These are phyloP conservation scores for Drosophila yooni DNA, from an alignment of 2,888 invertebrate genomes.

Conservation along the genomic window DNA sequence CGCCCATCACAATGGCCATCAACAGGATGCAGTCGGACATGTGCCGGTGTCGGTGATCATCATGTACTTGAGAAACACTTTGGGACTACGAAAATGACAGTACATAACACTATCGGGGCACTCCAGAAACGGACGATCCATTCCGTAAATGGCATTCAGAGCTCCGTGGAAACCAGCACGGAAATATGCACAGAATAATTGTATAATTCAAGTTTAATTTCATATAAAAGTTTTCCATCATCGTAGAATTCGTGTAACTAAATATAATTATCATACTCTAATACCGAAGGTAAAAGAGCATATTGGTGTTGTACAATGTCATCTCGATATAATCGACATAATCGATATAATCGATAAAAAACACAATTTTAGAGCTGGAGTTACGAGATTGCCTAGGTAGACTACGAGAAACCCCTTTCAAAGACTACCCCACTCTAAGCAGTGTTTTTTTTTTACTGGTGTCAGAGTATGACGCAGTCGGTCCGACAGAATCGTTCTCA, in stretches of 20 bases:
- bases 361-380: not conserved
- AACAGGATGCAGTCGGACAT: slow-evolving; percentile 89
- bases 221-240: not conserved
- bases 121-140: slow-evolving; percentile 90
- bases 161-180: slow-evolving; percentile 96
- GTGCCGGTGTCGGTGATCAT: slow-evolving; percentile 89
- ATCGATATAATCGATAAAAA: not conserved
- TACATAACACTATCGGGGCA: slow-evolving; percentile 89
- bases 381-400: not conserved
- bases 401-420: not conserved
- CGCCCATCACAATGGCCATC: slow-evolving; percentile 90
- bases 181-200: slow-evolving; percentile 85
- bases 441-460: too few species aligned
- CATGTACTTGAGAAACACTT: slow-evolving; percentile 93
- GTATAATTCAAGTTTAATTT: not conserved
- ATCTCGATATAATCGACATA: not conserved
- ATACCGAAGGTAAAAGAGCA: not conserved
- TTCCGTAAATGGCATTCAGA: slow-evolving; percentile 93
- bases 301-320: not conserved
- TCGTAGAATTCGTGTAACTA: not conserved
- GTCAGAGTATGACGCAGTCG: not conserved
- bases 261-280: not conserved
- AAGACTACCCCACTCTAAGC: not conserved
- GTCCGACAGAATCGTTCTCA: not conserved
- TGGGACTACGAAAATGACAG: slow-evolving; percentile 92